Conservation (phyloP, 1,140 invertebrate species). For the Ceratosolen fusciceps region DNA sequence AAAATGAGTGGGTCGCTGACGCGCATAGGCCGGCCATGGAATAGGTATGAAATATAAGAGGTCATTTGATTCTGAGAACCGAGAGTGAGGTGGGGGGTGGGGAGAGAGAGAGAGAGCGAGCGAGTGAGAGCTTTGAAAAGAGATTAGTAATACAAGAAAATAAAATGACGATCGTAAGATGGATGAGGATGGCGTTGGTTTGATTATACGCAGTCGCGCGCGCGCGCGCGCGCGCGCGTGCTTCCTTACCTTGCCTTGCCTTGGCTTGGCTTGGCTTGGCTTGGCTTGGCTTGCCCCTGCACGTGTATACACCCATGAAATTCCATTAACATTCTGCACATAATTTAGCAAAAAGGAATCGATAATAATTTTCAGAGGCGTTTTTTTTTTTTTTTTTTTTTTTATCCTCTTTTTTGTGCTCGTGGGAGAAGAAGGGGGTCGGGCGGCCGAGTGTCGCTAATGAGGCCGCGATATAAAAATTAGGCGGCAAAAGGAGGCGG, state of each 20-base stretch:
- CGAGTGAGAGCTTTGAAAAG: neutral
- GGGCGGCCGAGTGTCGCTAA: neutral
- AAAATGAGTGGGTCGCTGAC: neutral
- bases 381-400: no score
- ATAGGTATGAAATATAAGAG: slow-evolving; percentile 5
- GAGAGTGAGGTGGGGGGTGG: no score
- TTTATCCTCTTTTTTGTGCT: slow-evolving; percentile 1
- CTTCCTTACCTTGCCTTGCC: no score
- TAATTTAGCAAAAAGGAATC: slow-evolving; percentile 11
- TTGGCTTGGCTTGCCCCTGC: no score
- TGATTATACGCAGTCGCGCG: slow-evolving; percentile 8
- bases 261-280: no score
- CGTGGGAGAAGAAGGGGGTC: neutral
- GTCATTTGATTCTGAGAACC: neutral
- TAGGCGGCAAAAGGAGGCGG: neutral
- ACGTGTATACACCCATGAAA: no score
- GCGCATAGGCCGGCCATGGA: neutral
- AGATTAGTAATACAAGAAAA: slow-evolving; percentile 9
- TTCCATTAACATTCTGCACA: slow-evolving; percentile 21
- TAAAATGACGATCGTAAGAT: slow-evolving; percentile 15
- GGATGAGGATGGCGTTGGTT: neutral
- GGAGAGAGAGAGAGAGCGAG: no score
- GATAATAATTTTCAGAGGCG: slow-evolving; percentile 6
- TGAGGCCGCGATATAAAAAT: neutral
- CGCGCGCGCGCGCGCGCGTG: no score